phyloP scores from a whole-genome alignment of 2,888 invertebrate genomes.

The Scrobipalpa costella region DNA sequence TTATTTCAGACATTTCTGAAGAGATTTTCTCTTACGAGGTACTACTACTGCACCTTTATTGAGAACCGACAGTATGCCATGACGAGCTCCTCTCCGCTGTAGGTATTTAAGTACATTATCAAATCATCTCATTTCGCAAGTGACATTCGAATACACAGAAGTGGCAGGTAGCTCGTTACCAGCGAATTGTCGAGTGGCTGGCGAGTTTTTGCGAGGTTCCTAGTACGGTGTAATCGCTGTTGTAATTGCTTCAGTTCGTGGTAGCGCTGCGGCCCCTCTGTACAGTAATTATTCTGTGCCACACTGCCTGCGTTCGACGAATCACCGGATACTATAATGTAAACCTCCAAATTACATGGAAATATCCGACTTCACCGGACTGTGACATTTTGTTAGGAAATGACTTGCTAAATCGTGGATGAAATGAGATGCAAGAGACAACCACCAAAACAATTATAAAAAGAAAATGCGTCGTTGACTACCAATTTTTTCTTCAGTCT shows the following conservation, averaged over 20 bases:
- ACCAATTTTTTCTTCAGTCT: no score
- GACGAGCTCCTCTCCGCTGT: not conserved
- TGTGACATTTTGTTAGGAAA: not conserved
- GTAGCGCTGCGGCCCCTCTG: slow-evolving; percentile 44
- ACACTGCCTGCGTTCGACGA: slow-evolving; percentile 18
- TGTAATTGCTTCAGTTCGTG: slow-evolving; percentile 62
- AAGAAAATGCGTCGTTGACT: no score
- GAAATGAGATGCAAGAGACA: no score
- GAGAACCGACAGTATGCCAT: no score
- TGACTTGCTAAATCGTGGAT: no score
- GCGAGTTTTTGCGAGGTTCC: slow-evolving; percentile 43
- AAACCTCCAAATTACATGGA: slow-evolving; percentile 2
- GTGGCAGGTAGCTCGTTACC: slow-evolving; percentile 37
- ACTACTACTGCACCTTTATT: no score
- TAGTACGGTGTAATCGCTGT: slow-evolving; percentile 57
- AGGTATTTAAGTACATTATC: slow-evolving; percentile 3
- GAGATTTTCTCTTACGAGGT: no score
- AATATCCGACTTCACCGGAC: not conserved
- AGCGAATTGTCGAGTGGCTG: slow-evolving; percentile 35
- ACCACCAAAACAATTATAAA: no score
- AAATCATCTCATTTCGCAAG: slow-evolving; percentile 5
- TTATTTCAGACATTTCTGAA: no score
- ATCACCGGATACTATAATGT: slow-evolving; percentile 13
- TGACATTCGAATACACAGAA: slow-evolving; percentile 24
- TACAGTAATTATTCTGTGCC: slow-evolving; percentile 22